Evolutionary conservation across 2,113 vertebrate species (phyloP), one percentile per base, ranked within the genome.

Genomic region (Mustelus asterias): DNA sequence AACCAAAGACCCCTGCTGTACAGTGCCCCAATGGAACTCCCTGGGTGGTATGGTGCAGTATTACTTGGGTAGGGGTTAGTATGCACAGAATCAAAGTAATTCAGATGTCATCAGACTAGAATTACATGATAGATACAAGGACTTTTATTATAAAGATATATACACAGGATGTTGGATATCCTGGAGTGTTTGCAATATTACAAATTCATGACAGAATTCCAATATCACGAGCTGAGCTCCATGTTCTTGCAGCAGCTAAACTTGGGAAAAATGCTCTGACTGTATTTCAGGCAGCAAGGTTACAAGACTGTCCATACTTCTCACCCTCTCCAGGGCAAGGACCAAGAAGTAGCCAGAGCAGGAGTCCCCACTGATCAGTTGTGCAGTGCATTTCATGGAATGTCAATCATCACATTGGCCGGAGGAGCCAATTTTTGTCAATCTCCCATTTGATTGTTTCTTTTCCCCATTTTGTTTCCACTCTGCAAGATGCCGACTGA

Each of bases 121-220:
- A 89, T 58, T 89, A 58, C 78, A 80, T 24, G 10, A 89, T 58
- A 58, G 54, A 90, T 90, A 33, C 88, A 90, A 90, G 24, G 29
- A 58, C 88, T 33, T 90, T 90, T 90, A 90, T 90, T 90, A 90
- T 63, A 63, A 90, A 90, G 26, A 90, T 90, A 60, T 90, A 60
- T 90, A 90, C 85, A 88, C 78, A 54, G 44, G 85, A 54, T 88
- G 44, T 54, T 54, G 85, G 85, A 3, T 54, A 88, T 88, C 44
- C 44, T 13, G 10, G 9, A 88, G 44, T 88, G 85, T 54, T 88
- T 88, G 85, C 2, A 10, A 88, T 54, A 48, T 26, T 48, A 54
- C 29, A 54, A 88, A 88, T 24, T 26, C 85, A 88, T 24, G 8
- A 9, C 44, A 88, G 48, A 22, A 1, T 88, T 54, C 44, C 9